A percentile compares a stretch with the other conserved stretches of the same genome.
These are phyloP conservation scores for Acropora tenuis DNA, from an alignment of 64 coral and sea anemone species.

Conservation along the genomic window DNA sequence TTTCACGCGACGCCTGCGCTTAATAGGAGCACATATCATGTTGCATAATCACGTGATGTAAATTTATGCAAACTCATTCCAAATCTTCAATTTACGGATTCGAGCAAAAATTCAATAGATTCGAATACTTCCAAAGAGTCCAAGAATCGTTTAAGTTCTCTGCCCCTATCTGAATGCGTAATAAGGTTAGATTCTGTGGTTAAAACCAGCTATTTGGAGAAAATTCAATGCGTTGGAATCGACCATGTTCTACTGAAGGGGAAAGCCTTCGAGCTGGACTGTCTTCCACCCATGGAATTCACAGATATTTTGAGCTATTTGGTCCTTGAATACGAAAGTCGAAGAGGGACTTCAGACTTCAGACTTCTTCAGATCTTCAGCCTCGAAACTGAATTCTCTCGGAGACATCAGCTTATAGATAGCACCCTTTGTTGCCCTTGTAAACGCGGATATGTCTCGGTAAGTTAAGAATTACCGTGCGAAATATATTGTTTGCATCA, in stretches of 20 bases:
- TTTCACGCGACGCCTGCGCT: too few species aligned
- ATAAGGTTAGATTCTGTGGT: constrained; percentile 48
- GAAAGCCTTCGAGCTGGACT: constrained; percentile 32
- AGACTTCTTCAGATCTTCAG: too few species aligned
- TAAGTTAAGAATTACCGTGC: too few species aligned
- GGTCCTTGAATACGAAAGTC: not conserved
- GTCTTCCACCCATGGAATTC: constrained; percentile 29
- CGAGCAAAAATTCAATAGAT: not conserved
- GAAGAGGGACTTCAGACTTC: too few species aligned
- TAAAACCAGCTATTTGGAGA: constrained; percentile 58
- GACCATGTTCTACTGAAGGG: constrained; percentile 43
- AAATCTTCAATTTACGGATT: not conserved
- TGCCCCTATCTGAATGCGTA: constrained; percentile 40
- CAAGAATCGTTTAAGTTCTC: not conserved
- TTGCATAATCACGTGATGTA: too few species aligned
- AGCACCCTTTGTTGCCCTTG: too few species aligned
- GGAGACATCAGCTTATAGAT: too few species aligned
- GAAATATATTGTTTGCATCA: too few species aligned
- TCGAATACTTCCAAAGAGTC: not conserved
- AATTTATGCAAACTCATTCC: too few species aligned
- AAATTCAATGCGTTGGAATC: constrained; percentile 43
- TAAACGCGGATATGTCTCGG: too few species aligned
- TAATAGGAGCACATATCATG: too few species aligned
- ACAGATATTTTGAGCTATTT: constrained; percentile 29
- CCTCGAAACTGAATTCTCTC: too few species aligned